Percentiles rank a stretch among this genome's conserved stretches.
Evolutionary conservation across 2,888 invertebrate genomes (phyloP).

Genomic region (Ichneumon xanthorius): DNA sequence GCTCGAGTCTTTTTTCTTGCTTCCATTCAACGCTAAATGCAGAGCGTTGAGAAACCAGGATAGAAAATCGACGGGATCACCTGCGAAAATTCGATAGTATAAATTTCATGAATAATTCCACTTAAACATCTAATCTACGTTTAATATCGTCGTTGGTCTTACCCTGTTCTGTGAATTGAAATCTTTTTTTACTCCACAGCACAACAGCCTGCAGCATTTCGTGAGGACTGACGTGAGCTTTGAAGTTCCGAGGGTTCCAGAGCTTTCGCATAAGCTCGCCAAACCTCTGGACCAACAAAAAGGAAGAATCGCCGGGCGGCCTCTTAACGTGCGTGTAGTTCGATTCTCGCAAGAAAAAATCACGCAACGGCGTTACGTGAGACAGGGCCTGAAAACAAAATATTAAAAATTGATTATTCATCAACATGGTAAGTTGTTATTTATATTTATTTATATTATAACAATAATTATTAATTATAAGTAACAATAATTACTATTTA

Average conservation of each 20-base stretch:
- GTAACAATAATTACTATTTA: too few relatives aligned
- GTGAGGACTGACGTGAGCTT: constrained; percentile 99
- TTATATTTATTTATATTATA: too few relatives aligned
- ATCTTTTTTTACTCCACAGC: constrained; percentile 97
- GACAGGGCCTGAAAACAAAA: constrained; percentile 91
- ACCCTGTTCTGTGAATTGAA: constrained; percentile 99
- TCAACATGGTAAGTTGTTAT: background rate
- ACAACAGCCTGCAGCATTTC: constrained; percentile 99
- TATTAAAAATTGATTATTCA: background rate
- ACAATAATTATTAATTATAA: too few relatives aligned
- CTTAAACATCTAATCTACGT: background rate
- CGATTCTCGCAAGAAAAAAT: constrained; percentile 97
- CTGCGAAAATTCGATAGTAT: constrained; percentile 84
- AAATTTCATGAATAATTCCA: background rate
- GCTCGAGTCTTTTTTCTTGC: constrained; percentile 94
- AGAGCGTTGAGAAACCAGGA: constrained; percentile 99
- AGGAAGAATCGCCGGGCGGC: constrained; percentile 98
- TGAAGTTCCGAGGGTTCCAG: constrained; percentile 99
- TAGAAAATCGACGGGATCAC: constrained; percentile 98
- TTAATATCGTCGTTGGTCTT: constrained; percentile 71
- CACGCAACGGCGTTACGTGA: constrained; percentile 96
- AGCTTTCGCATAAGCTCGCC: constrained; percentile 98
- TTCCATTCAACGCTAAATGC: constrained; percentile 97
- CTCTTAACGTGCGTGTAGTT: constrained; percentile 95
- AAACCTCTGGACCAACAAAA: constrained; percentile 95